Base-by-base conservation (phyloP, 2,113 vertebrate species). In the Ptyas mucosa region DNA sequence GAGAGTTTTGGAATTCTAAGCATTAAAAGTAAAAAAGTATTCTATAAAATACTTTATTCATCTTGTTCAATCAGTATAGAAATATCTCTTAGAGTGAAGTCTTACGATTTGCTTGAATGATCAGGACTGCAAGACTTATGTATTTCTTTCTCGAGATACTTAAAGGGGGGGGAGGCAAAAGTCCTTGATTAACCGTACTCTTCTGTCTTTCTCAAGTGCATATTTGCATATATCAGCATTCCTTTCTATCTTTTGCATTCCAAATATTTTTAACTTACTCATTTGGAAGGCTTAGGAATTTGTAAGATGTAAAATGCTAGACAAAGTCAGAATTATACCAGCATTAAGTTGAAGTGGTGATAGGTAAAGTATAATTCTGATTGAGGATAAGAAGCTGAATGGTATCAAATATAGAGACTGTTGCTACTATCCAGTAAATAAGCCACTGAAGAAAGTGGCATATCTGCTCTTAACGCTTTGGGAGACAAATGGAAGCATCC, bases 141-240 rank as follows among this genome's bases (percentile, higher is more conserved):
- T 23, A 89, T 26, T 39, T 89, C 34, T 61, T 61, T 51, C 21
- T 64, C 24, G 10, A 64, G 11, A 43, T 89, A 1, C 7, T 18
- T 49, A 11, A 90, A 64, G 57, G 29, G 8, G 0, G 1, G 49
- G 46, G 21, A 69, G 64, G 34, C 34, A 81, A 81, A 81, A 81
- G 57, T 51, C 12, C 15, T 64, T 61, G 26, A 61, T 64, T 58
- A 46, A 89, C 26, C 1, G 1, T n/a, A 49, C 26, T 61, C 55
- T 46, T 58, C 24, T 51, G 39, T 46, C 55, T 89, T 89, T 89
- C 21, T 89, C 20, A 89, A 58, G 57, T 46, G 8, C 64, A 21
- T 9, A 89, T 89, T 89, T 89, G 57, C 57, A 89, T 89, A 89
- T 29, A 29, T 90, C 61, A 89, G 39, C 34, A 58, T 90, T 90